Percentiles rank a stretch among this genome's conserved stretches.
phyloP scores from a whole-genome alignment of 2,888 invertebrate genomes.

The Falcaria lacertinaria region DNA sequence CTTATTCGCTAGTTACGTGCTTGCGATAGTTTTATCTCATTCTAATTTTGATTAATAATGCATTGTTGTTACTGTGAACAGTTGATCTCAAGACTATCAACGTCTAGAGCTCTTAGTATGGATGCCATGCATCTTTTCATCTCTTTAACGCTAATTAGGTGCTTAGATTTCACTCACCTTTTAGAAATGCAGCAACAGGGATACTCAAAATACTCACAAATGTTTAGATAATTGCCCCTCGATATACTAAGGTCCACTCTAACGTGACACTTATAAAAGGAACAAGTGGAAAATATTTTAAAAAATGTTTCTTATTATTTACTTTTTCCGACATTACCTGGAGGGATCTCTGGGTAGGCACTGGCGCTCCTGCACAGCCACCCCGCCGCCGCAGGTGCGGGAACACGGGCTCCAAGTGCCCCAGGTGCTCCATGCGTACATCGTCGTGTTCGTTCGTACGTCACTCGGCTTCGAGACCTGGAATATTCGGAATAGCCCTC shows the following conservation, averaged over 20 bases:
- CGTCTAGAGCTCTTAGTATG: background rate
- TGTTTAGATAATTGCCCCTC: no score
- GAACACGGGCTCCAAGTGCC: constrained; percentile 87
- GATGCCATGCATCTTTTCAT: background rate
- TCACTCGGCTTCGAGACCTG: constrained; percentile 31
- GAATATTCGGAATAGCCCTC: no score
- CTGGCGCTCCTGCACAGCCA: constrained; percentile 85
- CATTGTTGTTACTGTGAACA: background rate
- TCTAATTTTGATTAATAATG: background rate
- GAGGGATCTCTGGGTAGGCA: constrained; percentile 79
- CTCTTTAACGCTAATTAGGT: background rate
- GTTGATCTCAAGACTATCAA: background rate
- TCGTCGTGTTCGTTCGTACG: constrained; percentile 53
- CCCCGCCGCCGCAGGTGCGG: constrained; percentile 87
- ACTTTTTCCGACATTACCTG: constrained; percentile 68
- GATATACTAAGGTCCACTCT: no score
- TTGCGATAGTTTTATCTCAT: background rate
- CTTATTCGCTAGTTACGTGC: background rate
- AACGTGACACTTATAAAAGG: no score
- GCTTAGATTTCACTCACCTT: no score
- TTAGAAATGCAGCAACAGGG: no score
- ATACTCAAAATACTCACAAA: constrained; percentile 4
- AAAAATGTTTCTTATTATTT: no score
- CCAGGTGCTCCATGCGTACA: constrained; percentile 85
- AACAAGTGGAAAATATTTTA: no score